A percentile compares a stretch with the other conserved stretches of the same genome.
These are phyloP conservation scores for Drosophila crucigera DNA, from an alignment of 2,888 invertebrate genomes.

Conservation along the genomic window DNA sequence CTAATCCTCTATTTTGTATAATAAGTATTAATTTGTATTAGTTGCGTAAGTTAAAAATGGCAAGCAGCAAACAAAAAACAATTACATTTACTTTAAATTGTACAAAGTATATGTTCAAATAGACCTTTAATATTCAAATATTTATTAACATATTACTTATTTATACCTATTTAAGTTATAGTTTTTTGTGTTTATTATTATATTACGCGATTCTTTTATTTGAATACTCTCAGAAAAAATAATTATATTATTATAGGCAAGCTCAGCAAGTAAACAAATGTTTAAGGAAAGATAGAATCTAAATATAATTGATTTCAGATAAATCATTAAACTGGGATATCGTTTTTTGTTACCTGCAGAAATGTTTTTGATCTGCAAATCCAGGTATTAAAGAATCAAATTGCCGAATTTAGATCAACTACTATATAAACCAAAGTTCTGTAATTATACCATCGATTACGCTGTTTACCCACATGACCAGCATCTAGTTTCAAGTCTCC, in stretches of 20 bases:
- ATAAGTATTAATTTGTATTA: neutral
- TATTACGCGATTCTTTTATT: neutral
- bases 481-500: neutral
- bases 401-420: slow-evolving; percentile 5
- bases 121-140: no score
- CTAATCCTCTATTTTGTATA: neutral
- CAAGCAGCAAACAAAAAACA: neutral
- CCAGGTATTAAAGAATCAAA: slow-evolving; percentile 23
- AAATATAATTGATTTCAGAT: neutral
- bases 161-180: neutral
- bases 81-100: neutral
- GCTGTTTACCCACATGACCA: neutral
- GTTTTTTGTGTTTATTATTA: neutral
- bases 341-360: neutral
- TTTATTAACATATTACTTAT: neutral
- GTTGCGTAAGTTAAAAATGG: neutral
- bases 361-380: neutral
- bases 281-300: neutral
- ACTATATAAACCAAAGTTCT: slow-evolving; percentile 7
- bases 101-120: neutral
- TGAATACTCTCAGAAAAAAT: neutral
- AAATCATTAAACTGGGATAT: neutral
- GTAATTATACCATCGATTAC: slow-evolving; percentile 35
- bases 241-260: neutral
- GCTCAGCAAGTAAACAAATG: neutral